phyloP scores from a whole-genome alignment of 2,113 vertebrate species.

The Corythornis cristatus region DNA sequence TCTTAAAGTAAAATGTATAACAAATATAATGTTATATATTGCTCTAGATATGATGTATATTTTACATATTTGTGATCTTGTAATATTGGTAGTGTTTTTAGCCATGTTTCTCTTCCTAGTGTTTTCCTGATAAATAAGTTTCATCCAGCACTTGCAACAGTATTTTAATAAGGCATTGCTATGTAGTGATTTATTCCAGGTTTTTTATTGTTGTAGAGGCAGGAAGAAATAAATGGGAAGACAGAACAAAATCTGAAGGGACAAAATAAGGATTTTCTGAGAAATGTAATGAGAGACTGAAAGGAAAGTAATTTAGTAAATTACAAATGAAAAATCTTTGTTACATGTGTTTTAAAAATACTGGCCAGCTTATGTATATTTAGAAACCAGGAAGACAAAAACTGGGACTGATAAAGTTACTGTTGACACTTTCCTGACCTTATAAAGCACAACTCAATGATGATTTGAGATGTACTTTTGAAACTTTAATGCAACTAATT shows the following conservation, averaged over 20 bases:
- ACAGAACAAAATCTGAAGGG: background rate
- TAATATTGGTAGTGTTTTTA: background rate
- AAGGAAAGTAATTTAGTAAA: background rate
- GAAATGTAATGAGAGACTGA: background rate
- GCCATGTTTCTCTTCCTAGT: background rate
- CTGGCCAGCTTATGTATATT: background rate
- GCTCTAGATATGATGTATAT: background rate
- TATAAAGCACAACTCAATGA: background rate
- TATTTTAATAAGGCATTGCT: background rate
- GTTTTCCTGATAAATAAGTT: background rate
- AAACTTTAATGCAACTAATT: background rate
- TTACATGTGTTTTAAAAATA: background rate
- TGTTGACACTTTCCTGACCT: background rate
- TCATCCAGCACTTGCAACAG: background rate
- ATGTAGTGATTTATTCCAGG: background rate
- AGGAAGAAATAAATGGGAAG: background rate
- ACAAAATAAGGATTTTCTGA: background rate
- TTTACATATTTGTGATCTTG: background rate
- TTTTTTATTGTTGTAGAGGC: background rate
- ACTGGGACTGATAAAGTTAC: background rate
- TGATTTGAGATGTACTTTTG: background rate
- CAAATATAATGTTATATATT: background rate
- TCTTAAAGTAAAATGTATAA: background rate
- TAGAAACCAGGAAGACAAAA: background rate
- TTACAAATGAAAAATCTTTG: background rate